These are phyloP conservation scores for Polyploca ridens DNA, from an alignment of 2,888 invertebrate species.

Conservation along the genomic window DNA sequence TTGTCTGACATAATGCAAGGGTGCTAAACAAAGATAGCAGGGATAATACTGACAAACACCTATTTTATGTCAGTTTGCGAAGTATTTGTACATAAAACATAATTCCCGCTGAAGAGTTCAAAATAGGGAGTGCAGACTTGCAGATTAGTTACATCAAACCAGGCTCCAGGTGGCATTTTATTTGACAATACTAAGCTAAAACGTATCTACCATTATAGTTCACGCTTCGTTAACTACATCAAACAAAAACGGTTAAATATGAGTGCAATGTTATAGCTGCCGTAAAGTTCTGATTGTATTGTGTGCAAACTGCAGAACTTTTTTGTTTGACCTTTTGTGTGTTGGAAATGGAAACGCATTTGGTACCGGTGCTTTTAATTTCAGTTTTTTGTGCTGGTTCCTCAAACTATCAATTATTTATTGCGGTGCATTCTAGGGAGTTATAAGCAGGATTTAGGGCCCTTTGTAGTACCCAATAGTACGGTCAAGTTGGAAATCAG, in stretches of 20 bases:
- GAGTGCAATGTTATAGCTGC: background rate
- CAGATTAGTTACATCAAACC: too few relatives aligned
- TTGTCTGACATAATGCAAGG: too few relatives aligned
- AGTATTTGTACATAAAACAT: too few relatives aligned
- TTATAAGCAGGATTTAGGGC: too few relatives aligned
- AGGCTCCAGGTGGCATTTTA: too few relatives aligned
- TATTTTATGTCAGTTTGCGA: too few relatives aligned
- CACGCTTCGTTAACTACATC: background rate
- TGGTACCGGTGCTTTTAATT: background rate
- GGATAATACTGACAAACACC: background rate
- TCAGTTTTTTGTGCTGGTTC: background rate
- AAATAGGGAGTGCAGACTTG: too few relatives aligned
- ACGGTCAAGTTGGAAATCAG: too few relatives aligned
- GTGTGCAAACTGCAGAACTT: background rate
- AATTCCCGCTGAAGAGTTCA: too few relatives aligned
- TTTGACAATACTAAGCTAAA: too few relatives aligned
- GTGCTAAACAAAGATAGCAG: background rate
- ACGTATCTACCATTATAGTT: background rate
- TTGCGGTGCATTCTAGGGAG: background rate
- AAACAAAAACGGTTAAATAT: background rate
- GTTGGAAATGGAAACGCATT: background rate
- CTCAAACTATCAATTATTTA: background rate
- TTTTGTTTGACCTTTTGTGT: background rate
- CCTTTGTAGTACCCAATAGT: too few relatives aligned
- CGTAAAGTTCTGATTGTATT: slow-evolving; percentile 2